Evolutionary conservation across 2,888 invertebrate species (phyloP).

Genomic region (Drosophila paranaensis): DNA sequence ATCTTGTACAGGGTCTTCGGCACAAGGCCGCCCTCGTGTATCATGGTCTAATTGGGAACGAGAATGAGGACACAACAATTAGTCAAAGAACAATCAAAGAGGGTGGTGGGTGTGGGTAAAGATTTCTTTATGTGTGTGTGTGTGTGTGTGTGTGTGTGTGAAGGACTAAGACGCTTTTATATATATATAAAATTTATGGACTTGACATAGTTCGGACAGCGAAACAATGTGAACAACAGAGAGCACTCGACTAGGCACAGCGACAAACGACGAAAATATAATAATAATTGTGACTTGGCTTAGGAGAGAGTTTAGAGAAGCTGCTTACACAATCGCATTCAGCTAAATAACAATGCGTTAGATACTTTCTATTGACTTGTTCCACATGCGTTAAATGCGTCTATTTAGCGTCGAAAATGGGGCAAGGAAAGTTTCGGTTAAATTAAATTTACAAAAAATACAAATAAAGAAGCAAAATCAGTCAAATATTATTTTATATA

Average conservation of each 20-base stretch:
- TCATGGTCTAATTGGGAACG: constrained; percentile 88
- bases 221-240: constrained; percentile 32
- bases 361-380: constrained; percentile 83
- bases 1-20: constrained; percentile 94
- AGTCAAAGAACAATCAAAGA: constrained; percentile 7
- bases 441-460: constrained; percentile 27
- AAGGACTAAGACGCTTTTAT: constrained; percentile 28
- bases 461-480: constrained; percentile 41
- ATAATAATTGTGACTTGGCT: constrained; percentile 23
- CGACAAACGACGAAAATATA: constrained; percentile 8
- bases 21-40: constrained; percentile 94
- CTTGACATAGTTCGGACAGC: constrained; percentile 48
- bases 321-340: constrained; percentile 85
- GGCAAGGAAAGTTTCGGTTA: constrained; percentile 27
- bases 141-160: neutral
- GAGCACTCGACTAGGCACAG: constrained; percentile 1
- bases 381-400: constrained; percentile 83
- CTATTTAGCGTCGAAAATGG: constrained; percentile 58
- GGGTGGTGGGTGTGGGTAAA: constrained; percentile 24
- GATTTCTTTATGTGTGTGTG: constrained; percentile 14
- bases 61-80: constrained; percentile 5
- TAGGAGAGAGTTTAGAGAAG: constrained; percentile 51
- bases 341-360: constrained; percentile 84
- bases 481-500: constrained; percentile 28
- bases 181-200: constrained; percentile 17